A percentile compares a stretch with the other conserved stretches of the same genome.
phyloP scores from a whole-genome alignment of 2,797 vertebrate species.

The Anniella stebbinsi region DNA sequence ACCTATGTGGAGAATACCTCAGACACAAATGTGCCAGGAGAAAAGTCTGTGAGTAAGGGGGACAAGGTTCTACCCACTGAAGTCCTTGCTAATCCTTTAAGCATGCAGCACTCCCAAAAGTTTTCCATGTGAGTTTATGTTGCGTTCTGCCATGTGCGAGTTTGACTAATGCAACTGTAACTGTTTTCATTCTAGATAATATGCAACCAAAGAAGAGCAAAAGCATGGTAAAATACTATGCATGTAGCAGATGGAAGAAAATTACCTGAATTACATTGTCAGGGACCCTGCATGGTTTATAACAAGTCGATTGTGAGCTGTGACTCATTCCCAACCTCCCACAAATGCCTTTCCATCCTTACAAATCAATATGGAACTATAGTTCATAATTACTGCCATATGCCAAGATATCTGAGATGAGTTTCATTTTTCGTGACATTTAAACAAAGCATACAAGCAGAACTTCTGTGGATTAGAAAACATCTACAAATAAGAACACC shows the following conservation, averaged over 20 bases:
- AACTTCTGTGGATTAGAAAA: not conserved
- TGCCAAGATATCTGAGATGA: not conserved
- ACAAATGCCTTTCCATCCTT: not conserved
- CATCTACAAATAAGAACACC: not conserved
- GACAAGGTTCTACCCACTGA: too few species aligned
- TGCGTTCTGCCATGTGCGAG: not conserved
- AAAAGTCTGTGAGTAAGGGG: too few species aligned
- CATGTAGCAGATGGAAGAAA: not conserved
- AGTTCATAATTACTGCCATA: not conserved
- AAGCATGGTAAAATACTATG: not conserved
- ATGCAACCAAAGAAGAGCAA: not conserved
- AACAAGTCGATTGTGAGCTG: not conserved
- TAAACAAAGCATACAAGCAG: not conserved
- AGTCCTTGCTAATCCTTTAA: too few species aligned
- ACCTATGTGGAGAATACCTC: too few species aligned
- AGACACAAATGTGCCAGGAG: too few species aligned
- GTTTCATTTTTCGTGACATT: not conserved
- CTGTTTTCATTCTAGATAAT: not conserved
- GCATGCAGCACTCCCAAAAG: too few species aligned
- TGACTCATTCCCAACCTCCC: not conserved
- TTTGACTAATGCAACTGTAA: not conserved
- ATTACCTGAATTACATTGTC: slow-evolving; percentile 3
- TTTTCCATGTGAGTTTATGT: not conserved
- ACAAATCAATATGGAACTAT: not conserved
- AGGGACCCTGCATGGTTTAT: not conserved